These are phyloP conservation scores for Todus mexicanus DNA, from an alignment of 2,797 vertebrate species.

Conservation along the genomic window DNA sequence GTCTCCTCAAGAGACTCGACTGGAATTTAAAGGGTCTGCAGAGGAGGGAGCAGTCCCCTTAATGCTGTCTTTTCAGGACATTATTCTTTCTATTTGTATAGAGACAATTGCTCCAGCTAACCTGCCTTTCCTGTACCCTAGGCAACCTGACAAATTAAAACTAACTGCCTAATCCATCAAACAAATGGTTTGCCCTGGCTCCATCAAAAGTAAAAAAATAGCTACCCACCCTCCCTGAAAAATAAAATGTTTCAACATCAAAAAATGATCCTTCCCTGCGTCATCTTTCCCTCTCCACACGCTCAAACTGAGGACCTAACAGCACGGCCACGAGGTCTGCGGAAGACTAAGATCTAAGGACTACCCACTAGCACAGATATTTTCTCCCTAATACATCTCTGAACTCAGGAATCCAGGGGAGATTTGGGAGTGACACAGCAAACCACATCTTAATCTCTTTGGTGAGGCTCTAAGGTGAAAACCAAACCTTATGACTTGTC, in stretches of 20 bases:
- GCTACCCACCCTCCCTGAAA: not conserved
- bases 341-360: not conserved
- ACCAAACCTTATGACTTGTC: not conserved
- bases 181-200: slow-evolving; percentile 39
- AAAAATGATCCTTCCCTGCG: not conserved
- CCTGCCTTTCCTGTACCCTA: slow-evolving; percentile 58
- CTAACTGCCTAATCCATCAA: slow-evolving; percentile 62
- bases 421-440: not conserved
- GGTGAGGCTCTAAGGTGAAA: not conserved
- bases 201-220: slow-evolving; percentile 52
- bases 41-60: not conserved
- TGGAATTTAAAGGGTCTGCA: slow-evolving; percentile 45
- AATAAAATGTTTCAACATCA: slow-evolving; percentile 1
- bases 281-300: not conserved
- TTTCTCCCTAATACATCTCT: not conserved
- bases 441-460: not conserved
- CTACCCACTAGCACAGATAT: not conserved
- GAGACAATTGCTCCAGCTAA: slow-evolving; percentile 47
- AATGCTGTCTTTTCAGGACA: slow-evolving; percentile 25
- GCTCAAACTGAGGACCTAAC: not conserved
- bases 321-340: not conserved
- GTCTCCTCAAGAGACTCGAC: not conserved
- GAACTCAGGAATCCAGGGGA: not conserved
- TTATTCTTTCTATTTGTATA: slow-evolving; percentile 52
- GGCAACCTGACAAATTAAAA: slow-evolving; percentile 68